Evolutionary conservation across 2,888 invertebrate species (phyloP).

Genomic region (Operophtera brumata): DNA sequence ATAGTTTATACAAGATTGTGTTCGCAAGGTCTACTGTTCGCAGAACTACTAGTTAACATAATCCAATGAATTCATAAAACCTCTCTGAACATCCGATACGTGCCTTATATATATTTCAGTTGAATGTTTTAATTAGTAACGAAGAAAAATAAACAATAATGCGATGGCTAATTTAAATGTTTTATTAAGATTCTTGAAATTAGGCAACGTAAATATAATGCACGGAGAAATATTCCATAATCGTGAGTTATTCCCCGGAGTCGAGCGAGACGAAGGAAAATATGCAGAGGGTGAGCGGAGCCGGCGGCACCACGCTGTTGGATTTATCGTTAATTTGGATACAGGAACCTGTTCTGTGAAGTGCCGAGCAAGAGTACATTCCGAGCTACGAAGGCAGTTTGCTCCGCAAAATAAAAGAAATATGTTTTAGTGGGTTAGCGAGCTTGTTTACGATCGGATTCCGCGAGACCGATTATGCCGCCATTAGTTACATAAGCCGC

Average conservation of each 20-base stretch:
- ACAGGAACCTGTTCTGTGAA: conserved; percentile 71
- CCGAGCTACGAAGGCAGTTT: conserved; percentile 55
- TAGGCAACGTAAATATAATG: conserved; percentile 31
- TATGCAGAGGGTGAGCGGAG: conserved; percentile 58
- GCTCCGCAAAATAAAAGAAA: conserved; percentile 77
- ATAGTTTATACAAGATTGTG: too few relatives aligned
- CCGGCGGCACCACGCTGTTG: conserved; percentile 52
- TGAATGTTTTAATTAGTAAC: too few relatives aligned
- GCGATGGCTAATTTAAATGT: conserved; percentile 27
- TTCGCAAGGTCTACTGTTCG: too few relatives aligned
- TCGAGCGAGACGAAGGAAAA: conserved; percentile 53
- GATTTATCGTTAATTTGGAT: conserved; percentile 73
- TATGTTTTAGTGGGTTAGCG: conserved; percentile 80
- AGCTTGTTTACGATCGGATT: conserved; percentile 77
- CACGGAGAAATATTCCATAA: conserved; percentile 39
- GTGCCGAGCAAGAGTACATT: conserved; percentile 48
- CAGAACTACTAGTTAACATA: too few relatives aligned
- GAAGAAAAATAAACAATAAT: conserved; percentile 10
- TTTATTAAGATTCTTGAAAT: conserved; percentile 33
- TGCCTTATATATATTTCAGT: background rate
- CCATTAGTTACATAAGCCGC: conserved; percentile 73
- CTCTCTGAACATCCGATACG: background rate
- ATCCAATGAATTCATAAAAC: background rate
- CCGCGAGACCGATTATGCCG: conserved; percentile 66
- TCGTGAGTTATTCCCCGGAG: conserved; percentile 39